These are phyloP conservation scores for Chrosomus eos DNA, from an alignment of 2,797 vertebrate genomes.

Conservation along the genomic window DNA sequence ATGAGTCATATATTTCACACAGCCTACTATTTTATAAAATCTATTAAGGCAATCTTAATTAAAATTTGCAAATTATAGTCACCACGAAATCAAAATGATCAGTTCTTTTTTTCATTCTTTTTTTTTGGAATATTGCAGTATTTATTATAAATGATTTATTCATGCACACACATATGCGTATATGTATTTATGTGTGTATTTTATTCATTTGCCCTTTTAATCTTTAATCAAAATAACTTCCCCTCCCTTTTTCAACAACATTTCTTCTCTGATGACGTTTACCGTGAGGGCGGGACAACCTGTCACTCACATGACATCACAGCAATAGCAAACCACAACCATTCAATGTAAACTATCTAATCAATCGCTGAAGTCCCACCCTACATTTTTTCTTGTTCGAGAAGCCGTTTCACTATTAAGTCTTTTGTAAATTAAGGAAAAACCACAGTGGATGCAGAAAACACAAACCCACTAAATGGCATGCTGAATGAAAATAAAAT, in stretches of 20 bases:
- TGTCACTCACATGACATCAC: too few species aligned
- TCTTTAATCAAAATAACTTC: background rate
- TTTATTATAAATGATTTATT: background rate
- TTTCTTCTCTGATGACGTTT: background rate
- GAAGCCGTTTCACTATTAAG: too few species aligned
- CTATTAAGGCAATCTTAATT: background rate
- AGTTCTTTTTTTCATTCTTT: too few species aligned
- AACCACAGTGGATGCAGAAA: background rate
- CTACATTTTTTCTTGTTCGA: too few species aligned
- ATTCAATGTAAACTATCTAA: too few species aligned
- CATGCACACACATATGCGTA: too few species aligned
- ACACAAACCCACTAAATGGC: background rate
- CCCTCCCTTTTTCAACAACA: background rate
- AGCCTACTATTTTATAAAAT: background rate
- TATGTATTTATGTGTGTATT: background rate
- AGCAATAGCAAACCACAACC: too few species aligned
- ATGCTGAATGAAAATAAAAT: background rate
- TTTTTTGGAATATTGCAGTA: too few species aligned
- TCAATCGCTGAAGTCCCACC: too few species aligned
- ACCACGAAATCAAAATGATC: too few species aligned
- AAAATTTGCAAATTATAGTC: background rate
- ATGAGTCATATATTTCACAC: background rate
- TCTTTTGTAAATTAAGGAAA: too few species aligned
- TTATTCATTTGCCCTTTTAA: background rate
- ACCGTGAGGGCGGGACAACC: too few species aligned